Percentiles rank a stretch among this genome's conserved stretches.
phyloP scores from a whole-genome alignment of 2,888 invertebrate species.

The Troides oblongomaculatus region DNA sequence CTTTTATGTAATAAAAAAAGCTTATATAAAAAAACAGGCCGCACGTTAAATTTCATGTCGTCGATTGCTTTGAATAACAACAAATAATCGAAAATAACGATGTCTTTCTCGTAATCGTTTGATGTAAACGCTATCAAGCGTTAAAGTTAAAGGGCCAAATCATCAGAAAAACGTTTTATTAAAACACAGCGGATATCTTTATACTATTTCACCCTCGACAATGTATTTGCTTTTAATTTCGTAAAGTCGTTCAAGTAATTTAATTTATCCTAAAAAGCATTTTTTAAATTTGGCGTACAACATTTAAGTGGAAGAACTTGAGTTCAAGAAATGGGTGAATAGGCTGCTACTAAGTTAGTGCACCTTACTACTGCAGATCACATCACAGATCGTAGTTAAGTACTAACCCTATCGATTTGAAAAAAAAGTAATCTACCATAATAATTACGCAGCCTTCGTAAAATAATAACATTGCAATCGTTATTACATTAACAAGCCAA shows the following conservation, averaged over 20 bases:
- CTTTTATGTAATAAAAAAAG: not conserved
- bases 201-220: conserved; percentile 27
- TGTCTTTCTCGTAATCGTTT: conserved; percentile 50
- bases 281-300: not conserved
- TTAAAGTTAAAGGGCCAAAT: conserved; percentile 51
- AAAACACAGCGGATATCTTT: conserved; percentile 37
- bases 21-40: conserved; percentile 44
- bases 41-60: conserved; percentile 47
- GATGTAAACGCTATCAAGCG: conserved; percentile 49
- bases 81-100: conserved; percentile 64
- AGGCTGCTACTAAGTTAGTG: too few species aligned
- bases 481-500: conserved; percentile 45
- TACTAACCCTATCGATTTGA: too few species aligned
- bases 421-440: too few species aligned
- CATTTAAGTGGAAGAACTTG: not conserved
- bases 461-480: conserved; percentile 4
- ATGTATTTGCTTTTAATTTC: conserved; percentile 15
- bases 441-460: not conserved
- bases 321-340: too few species aligned
- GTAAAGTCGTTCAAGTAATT: not conserved
- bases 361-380: too few species aligned
- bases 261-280: not conserved
- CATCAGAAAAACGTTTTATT: conserved; percentile 48
- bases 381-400: too few species aligned
- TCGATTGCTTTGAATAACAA: conserved; percentile 53